Conservation (phyloP, 2,113 vertebrate genomes). For the Neofelis nebulosa region DNA sequence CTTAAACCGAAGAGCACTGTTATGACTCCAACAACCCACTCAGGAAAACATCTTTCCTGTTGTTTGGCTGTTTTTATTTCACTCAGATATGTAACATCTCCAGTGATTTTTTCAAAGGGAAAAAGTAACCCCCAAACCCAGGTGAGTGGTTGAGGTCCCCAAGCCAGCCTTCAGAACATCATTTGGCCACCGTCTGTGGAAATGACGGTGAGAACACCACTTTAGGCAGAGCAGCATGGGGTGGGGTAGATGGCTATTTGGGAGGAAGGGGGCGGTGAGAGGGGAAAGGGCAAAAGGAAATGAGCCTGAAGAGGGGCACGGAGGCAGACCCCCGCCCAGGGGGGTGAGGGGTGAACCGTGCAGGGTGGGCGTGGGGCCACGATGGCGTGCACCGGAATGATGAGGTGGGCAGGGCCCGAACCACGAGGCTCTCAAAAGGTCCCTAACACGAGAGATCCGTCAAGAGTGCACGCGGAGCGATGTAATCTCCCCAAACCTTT, state of each 20-base stretch:
- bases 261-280: neutral
- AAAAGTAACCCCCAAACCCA: neutral
- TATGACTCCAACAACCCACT: neutral
- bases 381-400: fast-evolving
- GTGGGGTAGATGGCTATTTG: fast-evolving
- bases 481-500: neutral
- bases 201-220: neutral
- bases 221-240: neutral
- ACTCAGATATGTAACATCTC: neutral
- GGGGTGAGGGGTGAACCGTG: too few species aligned
- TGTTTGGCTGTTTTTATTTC: neutral
- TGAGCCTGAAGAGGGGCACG: fast-evolving
- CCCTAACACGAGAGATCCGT: neutral
- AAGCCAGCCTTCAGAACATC: neutral
- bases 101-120: neutral
- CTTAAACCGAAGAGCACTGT: neutral
- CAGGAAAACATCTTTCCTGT: neutral
- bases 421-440: neutral
- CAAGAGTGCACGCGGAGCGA: neutral
- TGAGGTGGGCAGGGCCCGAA: neutral
- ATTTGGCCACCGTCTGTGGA: neutral
- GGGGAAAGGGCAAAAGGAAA: neutral
- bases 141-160: neutral
- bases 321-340: neutral
- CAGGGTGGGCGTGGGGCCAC: neutral